Evolutionary conservation across 1,140 invertebrate species (phyloP).

Genomic region (Meloidogyne chitwoodi): DNA sequence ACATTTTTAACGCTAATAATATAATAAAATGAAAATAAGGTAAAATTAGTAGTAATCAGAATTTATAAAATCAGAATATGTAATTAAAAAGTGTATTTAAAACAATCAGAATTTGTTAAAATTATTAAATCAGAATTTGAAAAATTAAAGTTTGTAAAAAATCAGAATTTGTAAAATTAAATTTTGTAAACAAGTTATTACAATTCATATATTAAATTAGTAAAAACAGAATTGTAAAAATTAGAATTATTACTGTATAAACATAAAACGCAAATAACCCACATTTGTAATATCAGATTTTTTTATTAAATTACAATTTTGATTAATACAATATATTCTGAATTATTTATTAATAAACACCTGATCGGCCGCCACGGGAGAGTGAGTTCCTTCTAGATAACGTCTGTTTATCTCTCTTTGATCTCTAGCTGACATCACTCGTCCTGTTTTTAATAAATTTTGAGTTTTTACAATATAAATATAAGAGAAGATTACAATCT

Average conservation of each 20-base stretch:
- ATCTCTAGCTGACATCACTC: conserved; percentile 10
- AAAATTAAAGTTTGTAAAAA: neutral
- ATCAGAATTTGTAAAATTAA: neutral
- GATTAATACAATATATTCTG: neutral
- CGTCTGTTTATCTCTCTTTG: conserved; percentile 11
- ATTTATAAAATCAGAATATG: neutral
- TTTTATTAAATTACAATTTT: neutral
- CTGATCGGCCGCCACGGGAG: conserved; percentile 11
- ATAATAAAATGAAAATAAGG: neutral
- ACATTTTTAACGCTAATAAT: neutral
- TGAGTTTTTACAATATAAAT: neutral
- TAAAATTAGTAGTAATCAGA: neutral
- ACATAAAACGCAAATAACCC: too few species aligned
- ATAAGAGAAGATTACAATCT: neutral
- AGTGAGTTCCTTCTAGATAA: neutral
- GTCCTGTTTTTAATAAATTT: neutral
- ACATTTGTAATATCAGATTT: too few species aligned
- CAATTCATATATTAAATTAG: too few species aligned
- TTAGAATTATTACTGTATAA: too few species aligned
- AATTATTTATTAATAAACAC: neutral
- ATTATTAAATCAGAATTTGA: neutral
- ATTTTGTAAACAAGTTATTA: neutral
- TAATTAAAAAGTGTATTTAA: neutral
- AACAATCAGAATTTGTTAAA: neutral
- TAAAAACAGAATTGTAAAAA: too few species aligned